Conservation (phyloP, 2,797 vertebrate species). For the Streptopelia turtur region DNA sequence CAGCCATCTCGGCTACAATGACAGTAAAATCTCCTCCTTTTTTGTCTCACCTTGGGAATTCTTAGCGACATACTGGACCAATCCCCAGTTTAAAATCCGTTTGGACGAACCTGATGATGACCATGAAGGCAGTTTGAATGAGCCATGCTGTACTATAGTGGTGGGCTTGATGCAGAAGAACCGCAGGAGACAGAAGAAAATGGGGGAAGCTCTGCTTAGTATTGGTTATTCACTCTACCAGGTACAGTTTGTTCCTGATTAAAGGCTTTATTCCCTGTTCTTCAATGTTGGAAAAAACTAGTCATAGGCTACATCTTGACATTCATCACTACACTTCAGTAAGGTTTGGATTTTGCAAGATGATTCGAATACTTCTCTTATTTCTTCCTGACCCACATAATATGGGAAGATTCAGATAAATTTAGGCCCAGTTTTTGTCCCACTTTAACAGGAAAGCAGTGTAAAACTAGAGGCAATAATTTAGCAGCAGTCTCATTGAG, state of each 20-base stretch:
- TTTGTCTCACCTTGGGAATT: background rate
- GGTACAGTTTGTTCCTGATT: conserved; percentile 61
- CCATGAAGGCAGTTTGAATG: conserved; percentile 64
- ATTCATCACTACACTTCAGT: background rate
- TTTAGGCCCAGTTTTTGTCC: background rate
- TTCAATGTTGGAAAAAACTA: background rate
- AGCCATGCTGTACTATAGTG: conserved; percentile 82
- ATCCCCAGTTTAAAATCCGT: conserved; percentile 87
- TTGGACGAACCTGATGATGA: conserved; percentile 85
- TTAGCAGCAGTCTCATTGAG: background rate
- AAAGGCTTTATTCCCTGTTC: background rate
- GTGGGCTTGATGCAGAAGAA: conserved; percentile 92
- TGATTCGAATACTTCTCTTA: background rate
- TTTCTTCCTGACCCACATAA: conserved; percentile 3
- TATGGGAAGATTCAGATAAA: conserved; percentile 5
- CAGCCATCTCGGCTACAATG: background rate
- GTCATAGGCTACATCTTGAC: background rate
- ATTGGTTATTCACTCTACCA: conserved; percentile 86
- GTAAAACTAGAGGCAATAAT: conserved; percentile 13
- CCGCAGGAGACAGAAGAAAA: conserved; percentile 77
- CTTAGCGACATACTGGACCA: conserved; percentile 89
- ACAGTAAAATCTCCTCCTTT: background rate
- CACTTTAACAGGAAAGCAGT: background rate
- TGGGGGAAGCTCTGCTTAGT: conserved; percentile 85
- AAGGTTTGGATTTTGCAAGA: conserved; percentile 14